Base-by-base conservation (phyloP, 2,797 vertebrate species). In the Sebastes alutus region DNA sequence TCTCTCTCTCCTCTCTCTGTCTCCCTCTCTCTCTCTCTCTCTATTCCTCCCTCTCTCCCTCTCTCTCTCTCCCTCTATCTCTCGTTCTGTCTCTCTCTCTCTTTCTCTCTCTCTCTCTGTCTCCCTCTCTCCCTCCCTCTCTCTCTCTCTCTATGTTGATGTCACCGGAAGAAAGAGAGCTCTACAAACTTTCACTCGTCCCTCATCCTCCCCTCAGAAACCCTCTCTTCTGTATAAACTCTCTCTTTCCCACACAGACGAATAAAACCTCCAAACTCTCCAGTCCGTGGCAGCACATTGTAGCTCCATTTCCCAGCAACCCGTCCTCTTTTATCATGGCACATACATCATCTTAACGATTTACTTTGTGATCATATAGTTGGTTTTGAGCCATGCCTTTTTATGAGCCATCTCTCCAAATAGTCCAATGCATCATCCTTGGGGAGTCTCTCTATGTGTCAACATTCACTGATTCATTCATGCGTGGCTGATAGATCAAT, bases 61-160 rank as follows among this genome's bases (percentile, higher is more conserved):
- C 32, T 9, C 3, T 3, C 32, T 0, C 0, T 9, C 30, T 7
- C 7, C 0, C 30, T 32, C 7, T 7, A 0, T 7, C 7, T 3
- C 7, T 32, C 30, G 1, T 4, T 54, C 81, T 30, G 38, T 77
- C 67, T 33, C 61, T 9, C 77, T 8, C 77, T 60, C 66, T 18
- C 30, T 61, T 59, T 2, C 35, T 12, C 79, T 54, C 81, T 32
- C 62, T 77, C 67, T 29, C 61, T 7, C 79, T 11, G 67, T 11
- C 77, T 60, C 74, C 33, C 80, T 18, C 80, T 38, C 75, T 52
- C 65, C 22, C 58, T 42, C 84, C 30, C 73, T 60, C 77, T 18
- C 72, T 42, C 74, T 52, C 61, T 30, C 71, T 49, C 76, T 82
- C 3, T 69, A 22, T 74, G 75, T 93, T 97, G 96, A 96, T 96